Evolutionary conservation across 2,888 invertebrate species (phyloP).

Genomic region (Mellilla xanthometata): DNA sequence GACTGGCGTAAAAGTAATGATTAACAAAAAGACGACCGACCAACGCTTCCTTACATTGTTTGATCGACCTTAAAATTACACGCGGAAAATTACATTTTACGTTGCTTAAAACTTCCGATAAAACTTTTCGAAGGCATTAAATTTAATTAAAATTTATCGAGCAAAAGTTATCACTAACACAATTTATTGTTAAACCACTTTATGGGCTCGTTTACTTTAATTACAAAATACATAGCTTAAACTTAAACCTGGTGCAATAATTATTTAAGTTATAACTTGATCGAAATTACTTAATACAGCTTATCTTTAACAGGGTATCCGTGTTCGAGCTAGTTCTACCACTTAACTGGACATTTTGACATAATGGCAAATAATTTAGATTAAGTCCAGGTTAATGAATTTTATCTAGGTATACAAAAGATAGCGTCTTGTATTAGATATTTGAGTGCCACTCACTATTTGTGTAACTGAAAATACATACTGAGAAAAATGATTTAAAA

Average conservation of each 20-base stretch:
- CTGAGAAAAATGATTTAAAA: too few species aligned
- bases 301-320: conserved; percentile 12
- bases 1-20: background rate
- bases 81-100: too few species aligned
- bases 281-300: conserved; percentile 7
- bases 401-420: conserved; percentile 10
- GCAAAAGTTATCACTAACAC: background rate
- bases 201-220: background rate
- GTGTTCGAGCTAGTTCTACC: conserved; percentile 21
- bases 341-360: conserved; percentile 17
- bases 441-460: background rate
- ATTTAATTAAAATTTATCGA: too few species aligned
- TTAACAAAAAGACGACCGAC: background rate
- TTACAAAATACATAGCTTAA: background rate
- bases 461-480: too few species aligned
- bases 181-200: background rate
- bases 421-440: conserved; percentile 16
- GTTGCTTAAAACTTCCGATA: too few species aligned
- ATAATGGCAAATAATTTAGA: conserved; percentile 17
- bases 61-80: conserved; percentile 1
- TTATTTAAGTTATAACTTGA: conserved; percentile 8
- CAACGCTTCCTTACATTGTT: conserved; percentile 16
- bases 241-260: background rate
- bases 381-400: conserved; percentile 17
- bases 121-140: too few species aligned